phyloP scores from a whole-genome alignment of 2,888 invertebrate genomes.

The Rhagonycha fulva region DNA sequence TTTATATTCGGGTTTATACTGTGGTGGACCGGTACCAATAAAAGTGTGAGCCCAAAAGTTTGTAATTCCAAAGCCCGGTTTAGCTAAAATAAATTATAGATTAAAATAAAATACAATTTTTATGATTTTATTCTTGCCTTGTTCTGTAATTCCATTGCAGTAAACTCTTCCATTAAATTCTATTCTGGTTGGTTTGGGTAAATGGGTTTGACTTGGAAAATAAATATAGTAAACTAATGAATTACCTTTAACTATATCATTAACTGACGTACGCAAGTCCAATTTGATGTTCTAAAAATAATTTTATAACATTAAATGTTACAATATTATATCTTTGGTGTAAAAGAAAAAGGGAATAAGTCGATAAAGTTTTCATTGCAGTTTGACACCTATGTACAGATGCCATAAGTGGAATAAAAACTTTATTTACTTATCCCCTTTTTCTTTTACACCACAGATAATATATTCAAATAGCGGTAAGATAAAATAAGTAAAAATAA shows the following conservation, averaged over 20 bases:
- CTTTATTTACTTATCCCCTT: too few relatives aligned
- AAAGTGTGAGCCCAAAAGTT: conserved; percentile 20
- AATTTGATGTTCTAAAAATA: conserved; percentile 19
- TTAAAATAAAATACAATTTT: background rate
- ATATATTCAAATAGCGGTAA: too few relatives aligned
- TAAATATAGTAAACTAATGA: conserved; percentile 8
- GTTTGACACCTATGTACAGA: too few relatives aligned
- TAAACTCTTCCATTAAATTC: conserved; percentile 12
- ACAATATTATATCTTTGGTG: background rate
- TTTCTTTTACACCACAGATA: too few relatives aligned
- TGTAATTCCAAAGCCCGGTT: conserved; percentile 13
- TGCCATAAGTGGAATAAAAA: too few relatives aligned
- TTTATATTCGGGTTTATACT: background rate
- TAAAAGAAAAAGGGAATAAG: background rate
- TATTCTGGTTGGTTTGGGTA: conserved; percentile 20
- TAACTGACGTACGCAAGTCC: conserved; percentile 3
- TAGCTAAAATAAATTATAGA: conserved; percentile 6
- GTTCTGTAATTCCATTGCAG: conserved; percentile 13
- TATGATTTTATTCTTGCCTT: background rate
- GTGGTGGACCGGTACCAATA: background rate
- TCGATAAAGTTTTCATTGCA: too few relatives aligned
- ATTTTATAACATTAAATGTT: too few relatives aligned
- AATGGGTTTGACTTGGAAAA: conserved; percentile 13
- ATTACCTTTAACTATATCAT: conserved; percentile 5
- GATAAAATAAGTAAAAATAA: too few relatives aligned